Evolutionary conservation across 2,888 invertebrate genomes (phyloP), one percentile per base, ranked within the genome.

Genomic region (Hyles lineata): DNA sequence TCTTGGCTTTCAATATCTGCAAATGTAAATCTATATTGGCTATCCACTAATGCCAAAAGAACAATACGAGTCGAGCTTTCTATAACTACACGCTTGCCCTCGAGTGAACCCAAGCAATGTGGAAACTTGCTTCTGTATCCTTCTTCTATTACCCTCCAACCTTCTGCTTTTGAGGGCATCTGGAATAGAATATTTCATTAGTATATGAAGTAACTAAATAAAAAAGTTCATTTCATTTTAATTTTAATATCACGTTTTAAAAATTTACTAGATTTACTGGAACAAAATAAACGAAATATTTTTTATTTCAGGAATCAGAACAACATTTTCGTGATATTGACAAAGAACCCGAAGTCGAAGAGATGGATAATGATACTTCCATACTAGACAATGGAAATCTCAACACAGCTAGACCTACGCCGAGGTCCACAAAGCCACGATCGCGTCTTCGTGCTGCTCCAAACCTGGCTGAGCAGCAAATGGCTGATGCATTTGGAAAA

Each of bases 11-110:
- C 83, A 9, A 81, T 78, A 58, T 82, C 80, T 2, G 75, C 79
- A 55, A 77, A 82, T 70, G 82, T 76, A 79, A 83, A 83, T 73
- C 80, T 79, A 60, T 83, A 85, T 21, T 84, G 75, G 74, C 76
- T 76, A 78, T 86, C 83, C 21, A 85, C 84, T 77, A 84, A 69
- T 4, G 82, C 84, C 73, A 85, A 71, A 2, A 86, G 78, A 43
- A 81, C 79, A 76, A 83, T 75, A 75, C 75, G 72, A 58, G 25
- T 25, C 19, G 84, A 85, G 70, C 55, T 73, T 74, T 80, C 71
- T 8, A 85, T 79, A 15, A 76, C 73, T 6, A 84, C 69, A 77
- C 83, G 81, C 73, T 85, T 84, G 71, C 83, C 82, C 63, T 83
- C 83, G 50, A 83, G 52, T 59, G 82, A 70, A 8, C 83, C 82